Base-by-base conservation (phyloP, 1,140 invertebrate species). In the Brachionus plicatilis region DNA sequence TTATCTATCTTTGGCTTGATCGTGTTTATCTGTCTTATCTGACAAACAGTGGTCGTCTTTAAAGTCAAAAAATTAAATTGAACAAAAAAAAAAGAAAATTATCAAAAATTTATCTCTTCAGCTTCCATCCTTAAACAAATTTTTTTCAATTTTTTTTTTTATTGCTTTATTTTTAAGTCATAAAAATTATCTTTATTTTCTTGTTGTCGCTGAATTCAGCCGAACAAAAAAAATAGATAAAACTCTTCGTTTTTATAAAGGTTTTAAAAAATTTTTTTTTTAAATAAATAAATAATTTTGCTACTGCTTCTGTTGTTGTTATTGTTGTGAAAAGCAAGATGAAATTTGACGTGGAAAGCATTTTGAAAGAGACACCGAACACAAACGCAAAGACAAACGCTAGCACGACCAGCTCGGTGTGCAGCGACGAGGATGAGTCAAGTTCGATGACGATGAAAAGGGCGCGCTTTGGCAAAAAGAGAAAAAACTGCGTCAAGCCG, bases 401-500 rank as follows among this genome's bases (percentile, higher is more conserved):
- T 5, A 33, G 2, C 33, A 14, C 29, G 7, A n/a, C 20, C n/a
- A 70, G 43, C 70, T 60, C 53, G 7, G 53, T 60, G 53, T 24
- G 3, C 8, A 60, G 53, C 7, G 33, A 37, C 53, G 17, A 20
- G 8, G 53, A 60, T 5, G 53, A 60, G 53, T 7, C 14, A 9
- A 20, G 7, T n/a, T n/a, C n/a, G 7, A 1, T 17, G 14, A 9
- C 3, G 17, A 60, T n/a, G 17, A 56, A 78, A 78, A 78, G 47
- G 11, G n/a, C 5, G 12, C 11, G 20, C 75, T 6, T 17, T 2
- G 37, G n/a, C 14, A 45, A 60, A 68, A 47, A 47, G 20, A 11
- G 53, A 12, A 83, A 83, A 83, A 68, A 83, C 20, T 56, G 27
- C 3, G 94, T 96, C 12, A 99, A 99, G 88, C 97, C 96, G 2